phyloP scores from a whole-genome alignment of 1,140 invertebrate species.

The Metaphire vulgaris region DNA sequence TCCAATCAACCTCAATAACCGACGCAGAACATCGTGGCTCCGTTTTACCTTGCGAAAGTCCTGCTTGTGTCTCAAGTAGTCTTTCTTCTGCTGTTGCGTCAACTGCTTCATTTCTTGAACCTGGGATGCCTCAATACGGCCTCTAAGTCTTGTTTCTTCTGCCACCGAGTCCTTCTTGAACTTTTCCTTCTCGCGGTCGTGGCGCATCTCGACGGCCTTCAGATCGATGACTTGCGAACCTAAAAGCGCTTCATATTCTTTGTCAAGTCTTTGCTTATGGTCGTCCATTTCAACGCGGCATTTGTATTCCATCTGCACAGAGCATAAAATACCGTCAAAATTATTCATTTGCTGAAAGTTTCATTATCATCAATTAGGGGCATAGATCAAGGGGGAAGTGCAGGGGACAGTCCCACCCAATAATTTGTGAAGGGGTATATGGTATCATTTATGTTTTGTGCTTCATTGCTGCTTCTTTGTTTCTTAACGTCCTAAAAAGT shows the following conservation, averaged over 20 bases:
- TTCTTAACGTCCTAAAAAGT: too few species aligned
- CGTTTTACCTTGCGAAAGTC: conserved; percentile 65
- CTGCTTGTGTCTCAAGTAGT: conserved; percentile 97
- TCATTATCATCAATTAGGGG: too few species aligned
- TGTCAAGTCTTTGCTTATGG: conserved; percentile 87
- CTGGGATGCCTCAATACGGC: conserved; percentile 80
- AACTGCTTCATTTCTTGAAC: conserved; percentile 83
- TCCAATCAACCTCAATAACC: too few species aligned
- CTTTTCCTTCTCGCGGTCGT: conserved; percentile 15
- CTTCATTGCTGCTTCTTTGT: too few species aligned
- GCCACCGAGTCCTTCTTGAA: conserved; percentile 54
- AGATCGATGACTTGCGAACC: not conserved
- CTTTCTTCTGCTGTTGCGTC: conserved; percentile 85
- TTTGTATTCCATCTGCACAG: conserved; percentile 77
- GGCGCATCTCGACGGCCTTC: conserved; percentile 3
- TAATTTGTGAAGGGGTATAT: too few species aligned
- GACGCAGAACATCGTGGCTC: too few species aligned
- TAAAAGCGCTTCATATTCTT: conserved; percentile 75
- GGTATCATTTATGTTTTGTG: too few species aligned
- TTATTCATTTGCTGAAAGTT: too few species aligned
- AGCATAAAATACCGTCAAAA: too few species aligned
- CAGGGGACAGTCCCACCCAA: too few species aligned
- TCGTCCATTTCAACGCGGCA: conserved; percentile 92
- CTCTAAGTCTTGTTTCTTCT: conserved; percentile 91
- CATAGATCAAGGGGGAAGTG: too few species aligned